Evolutionary conservation across 1,140 invertebrate species (phyloP).

Genomic region (Temnothorax curvispinosus): DNA sequence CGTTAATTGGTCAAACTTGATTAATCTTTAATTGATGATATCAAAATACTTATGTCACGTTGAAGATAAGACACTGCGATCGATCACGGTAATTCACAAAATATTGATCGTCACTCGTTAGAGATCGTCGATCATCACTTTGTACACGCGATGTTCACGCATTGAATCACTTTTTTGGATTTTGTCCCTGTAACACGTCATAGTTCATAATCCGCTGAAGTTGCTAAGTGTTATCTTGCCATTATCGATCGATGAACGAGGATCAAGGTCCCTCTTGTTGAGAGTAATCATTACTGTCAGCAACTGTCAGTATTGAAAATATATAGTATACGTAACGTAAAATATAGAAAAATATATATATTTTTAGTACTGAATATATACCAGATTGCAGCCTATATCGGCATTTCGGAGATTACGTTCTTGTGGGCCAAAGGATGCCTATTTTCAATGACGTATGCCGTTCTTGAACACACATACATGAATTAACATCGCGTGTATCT

Average conservation of each 20-base stretch:
- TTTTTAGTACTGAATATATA: too few relatives aligned
- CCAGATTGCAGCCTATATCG: background rate
- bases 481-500: conserved; percentile 31
- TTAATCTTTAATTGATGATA: background rate
- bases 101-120: background rate
- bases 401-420: background rate
- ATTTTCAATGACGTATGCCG: background rate
- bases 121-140: background rate
- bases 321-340: too few relatives aligned
- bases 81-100: background rate
- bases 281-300: background rate
- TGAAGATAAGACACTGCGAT: background rate
- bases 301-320: too few relatives aligned
- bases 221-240: background rate
- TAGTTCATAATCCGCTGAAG: background rate
- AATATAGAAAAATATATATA: too few relatives aligned
- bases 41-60: background rate
- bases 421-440: background rate
- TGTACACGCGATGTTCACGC: conserved; percentile 12
- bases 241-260: conserved; percentile 7
- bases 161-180: conserved; percentile 5
- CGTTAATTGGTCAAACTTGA: conserved; percentile 14
- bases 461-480: background rate
- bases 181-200: background rate
- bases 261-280: conserved; percentile 31